These are phyloP conservation scores for Steinernema hermaphroditum DNA, from an alignment of 2,888 invertebrate genomes.

Conservation along the genomic window DNA sequence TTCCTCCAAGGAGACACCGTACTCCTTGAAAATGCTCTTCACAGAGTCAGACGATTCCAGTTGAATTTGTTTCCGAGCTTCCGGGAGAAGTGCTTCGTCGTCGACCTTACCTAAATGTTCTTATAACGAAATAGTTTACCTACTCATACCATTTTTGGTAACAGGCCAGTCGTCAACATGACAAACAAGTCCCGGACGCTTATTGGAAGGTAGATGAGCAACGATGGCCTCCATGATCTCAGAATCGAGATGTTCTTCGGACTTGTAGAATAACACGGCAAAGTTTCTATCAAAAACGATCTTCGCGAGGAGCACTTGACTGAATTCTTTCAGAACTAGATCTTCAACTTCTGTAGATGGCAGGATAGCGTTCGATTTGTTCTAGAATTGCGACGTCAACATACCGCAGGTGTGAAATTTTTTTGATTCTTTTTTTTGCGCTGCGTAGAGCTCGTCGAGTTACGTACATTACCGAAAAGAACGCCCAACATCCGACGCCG, in stretches of 20 bases:
- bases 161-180: slow-evolving; percentile 5
- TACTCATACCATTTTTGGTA: background rate
- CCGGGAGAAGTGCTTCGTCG: background rate
- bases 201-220: background rate
- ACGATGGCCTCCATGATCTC: background rate
- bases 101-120: slow-evolving; percentile 8
- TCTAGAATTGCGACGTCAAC: background rate
- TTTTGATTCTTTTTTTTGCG: no score
- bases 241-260: background rate
- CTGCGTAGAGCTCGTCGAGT: no score
- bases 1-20: background rate
- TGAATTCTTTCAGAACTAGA: background rate
- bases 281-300: slow-evolving; percentile 7
- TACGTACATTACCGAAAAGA: no score
- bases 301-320: background rate
- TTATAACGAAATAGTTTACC: background rate
- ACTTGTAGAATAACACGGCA: slow-evolving; percentile 9
- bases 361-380: slow-evolving; percentile 17
- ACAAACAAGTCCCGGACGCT: slow-evolving; percentile 20
- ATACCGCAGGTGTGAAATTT: no score
- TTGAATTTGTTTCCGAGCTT: slow-evolving; percentile 4
- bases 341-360: slow-evolving; percentile 28
- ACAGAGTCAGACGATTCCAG: background rate
- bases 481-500: no score
- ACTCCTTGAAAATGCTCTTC: background rate